Conservation (phyloP, 2,888 invertebrate species). For the Ochropacha duplaris region DNA sequence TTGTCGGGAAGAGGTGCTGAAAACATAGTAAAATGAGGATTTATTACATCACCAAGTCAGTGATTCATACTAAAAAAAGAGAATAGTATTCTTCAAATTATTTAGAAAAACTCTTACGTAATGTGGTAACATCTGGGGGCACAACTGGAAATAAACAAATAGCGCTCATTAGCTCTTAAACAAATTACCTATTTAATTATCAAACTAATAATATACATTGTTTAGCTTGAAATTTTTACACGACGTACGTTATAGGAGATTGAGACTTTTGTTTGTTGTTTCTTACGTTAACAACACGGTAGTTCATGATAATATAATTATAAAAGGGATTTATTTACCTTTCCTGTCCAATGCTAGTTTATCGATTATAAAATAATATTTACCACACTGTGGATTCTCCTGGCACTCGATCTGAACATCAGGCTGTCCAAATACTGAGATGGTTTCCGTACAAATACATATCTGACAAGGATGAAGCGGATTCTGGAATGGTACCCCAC, state of each 20-base stretch:
- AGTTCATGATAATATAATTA: no score
- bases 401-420: constrained; percentile 56
- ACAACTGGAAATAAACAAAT: constrained; percentile 13
- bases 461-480: constrained; percentile 68
- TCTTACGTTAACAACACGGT: no score
- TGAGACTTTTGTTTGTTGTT: no score
- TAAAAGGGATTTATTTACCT: no score
- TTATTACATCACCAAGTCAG: not conserved
- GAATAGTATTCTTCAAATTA: not conserved
- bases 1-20: not conserved
- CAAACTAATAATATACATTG: not conserved
- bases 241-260: no score
- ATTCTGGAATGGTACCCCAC: constrained; percentile 53
- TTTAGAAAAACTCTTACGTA: not conserved
- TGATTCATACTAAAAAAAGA: not conserved
- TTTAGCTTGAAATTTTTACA: no score
- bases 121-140: constrained; percentile 7
- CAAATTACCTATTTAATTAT: not conserved
- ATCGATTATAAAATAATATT: constrained; percentile 17
- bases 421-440: constrained; percentile 32
- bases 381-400: constrained; percentile 58
- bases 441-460: constrained; percentile 49
- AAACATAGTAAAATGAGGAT: not conserved
- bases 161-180: constrained; percentile 1
- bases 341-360: not conserved